Conservation (phyloP, 2,888 invertebrate genomes). For the Iphiclides podalirius region DNA sequence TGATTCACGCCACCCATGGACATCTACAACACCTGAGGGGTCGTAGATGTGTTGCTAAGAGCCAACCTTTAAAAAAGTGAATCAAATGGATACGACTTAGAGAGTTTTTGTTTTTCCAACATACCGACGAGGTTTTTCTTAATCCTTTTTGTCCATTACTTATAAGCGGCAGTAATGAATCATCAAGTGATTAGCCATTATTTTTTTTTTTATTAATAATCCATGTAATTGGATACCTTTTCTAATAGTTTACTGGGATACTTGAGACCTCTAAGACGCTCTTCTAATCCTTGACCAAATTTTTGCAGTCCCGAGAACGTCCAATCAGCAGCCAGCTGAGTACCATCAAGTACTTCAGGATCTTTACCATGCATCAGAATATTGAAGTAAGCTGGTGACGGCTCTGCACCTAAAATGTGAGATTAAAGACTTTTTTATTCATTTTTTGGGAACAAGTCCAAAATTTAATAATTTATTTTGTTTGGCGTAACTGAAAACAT, state of each 20-base stretch:
- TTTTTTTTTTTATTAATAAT: not conserved
- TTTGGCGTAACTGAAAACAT: too few species aligned
- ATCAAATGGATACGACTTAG: too few species aligned
- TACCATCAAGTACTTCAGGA: constrained; percentile 92
- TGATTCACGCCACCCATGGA: too few species aligned
- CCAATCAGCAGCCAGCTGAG: constrained; percentile 96
- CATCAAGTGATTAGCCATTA: too few species aligned
- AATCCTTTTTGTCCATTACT: too few species aligned
- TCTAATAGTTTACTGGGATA: constrained; percentile 91
- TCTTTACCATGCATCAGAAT: constrained; percentile 93
- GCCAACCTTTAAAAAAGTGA: too few species aligned
- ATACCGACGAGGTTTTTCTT: too few species aligned
- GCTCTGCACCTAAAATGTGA: constrained; percentile 90
- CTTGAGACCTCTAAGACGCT: constrained; percentile 90
- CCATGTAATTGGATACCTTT: constrained; percentile 81
- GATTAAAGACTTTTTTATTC: too few species aligned
- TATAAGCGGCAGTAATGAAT: too few species aligned
- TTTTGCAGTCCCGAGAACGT: constrained; percentile 96
- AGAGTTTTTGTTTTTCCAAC: too few species aligned
- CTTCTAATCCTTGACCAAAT: constrained; percentile 95
- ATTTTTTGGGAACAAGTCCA: not conserved
- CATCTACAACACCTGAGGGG: too few species aligned
- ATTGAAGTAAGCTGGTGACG: constrained; percentile 95
- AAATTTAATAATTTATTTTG: not conserved
- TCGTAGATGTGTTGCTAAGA: too few species aligned